Conservation (phyloP, 2,797 vertebrate species). For the Danio kyathit region DNA sequence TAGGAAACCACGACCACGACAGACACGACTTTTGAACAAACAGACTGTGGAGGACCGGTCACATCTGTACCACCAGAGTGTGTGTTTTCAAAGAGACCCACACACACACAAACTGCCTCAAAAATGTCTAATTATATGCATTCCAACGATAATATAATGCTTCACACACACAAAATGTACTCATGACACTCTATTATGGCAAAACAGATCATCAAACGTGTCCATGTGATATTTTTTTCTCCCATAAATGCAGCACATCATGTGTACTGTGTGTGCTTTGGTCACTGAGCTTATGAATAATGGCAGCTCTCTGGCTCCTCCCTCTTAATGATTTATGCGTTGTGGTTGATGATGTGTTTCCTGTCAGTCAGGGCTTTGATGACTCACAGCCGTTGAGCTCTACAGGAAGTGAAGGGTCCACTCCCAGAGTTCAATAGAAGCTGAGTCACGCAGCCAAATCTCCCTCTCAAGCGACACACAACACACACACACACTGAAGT, state of each 20-base stretch:
- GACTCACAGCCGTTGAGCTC: constrained; percentile 36
- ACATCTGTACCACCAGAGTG: neutral
- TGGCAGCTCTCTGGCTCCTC: neutral
- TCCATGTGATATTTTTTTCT: neutral
- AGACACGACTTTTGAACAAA: constrained; percentile 52
- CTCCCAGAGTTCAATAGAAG: constrained; percentile 44
- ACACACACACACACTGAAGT: constrained; percentile 5
- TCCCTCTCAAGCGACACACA: constrained; percentile 35
- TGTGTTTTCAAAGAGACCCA: neutral
- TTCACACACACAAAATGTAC: constrained; percentile 3
- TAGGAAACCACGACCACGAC: constrained; percentile 56
- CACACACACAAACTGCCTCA: neutral
- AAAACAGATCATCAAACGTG: neutral
- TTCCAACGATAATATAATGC: neutral
- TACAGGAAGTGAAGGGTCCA: constrained; percentile 48
- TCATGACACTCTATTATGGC: neutral
- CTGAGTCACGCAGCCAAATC: constrained; percentile 52
- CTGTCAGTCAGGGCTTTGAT: constrained; percentile 41
- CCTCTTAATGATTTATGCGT: constrained; percentile 19
- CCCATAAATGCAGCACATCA: neutral
- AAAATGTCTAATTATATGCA: constrained; percentile 6
- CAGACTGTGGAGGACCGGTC: constrained; percentile 40
- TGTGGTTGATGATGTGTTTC: constrained; percentile 38
- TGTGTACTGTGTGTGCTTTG: neutral
- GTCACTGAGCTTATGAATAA: constrained; percentile 27